phyloP scores from a whole-genome alignment of 2,888 invertebrate genomes.

The Caenorhabditis doughertyi region DNA sequence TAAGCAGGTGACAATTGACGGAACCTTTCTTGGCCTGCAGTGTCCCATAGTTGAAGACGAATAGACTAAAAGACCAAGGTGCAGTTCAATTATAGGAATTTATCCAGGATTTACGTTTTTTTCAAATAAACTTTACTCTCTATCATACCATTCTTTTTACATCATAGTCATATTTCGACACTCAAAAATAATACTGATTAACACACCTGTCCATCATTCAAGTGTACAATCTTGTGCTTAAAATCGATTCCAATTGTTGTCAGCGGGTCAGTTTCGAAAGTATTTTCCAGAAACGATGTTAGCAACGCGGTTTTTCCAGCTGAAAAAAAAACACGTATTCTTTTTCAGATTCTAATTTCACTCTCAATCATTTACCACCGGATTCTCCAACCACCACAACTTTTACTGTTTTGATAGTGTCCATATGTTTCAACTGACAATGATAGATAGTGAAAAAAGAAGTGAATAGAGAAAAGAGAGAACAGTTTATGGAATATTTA shows the following conservation, averaged over 20 bases:
- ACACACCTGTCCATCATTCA: slow-evolving; percentile 67
- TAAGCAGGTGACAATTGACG: slow-evolving; percentile 72
- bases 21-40: slow-evolving; percentile 73
- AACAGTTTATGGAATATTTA: slow-evolving; percentile 52
- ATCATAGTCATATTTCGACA: too few relatives aligned
- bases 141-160: too few relatives aligned
- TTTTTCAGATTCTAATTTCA: not conserved
- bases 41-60: slow-evolving; percentile 74
- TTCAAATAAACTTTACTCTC: too few relatives aligned
- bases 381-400: slow-evolving; percentile 72
- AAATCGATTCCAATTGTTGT: slow-evolving; percentile 75
- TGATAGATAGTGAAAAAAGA: not conserved
- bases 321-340: too few relatives aligned
- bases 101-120: not conserved
- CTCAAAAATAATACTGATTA: not conserved
- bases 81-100: too few relatives aligned
- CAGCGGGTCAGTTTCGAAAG: slow-evolving; percentile 65
- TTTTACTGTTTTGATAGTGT: slow-evolving; percentile 66
- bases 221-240: slow-evolving; percentile 67
- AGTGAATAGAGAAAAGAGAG: slow-evolving; percentile 18
- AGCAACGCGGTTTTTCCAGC: slow-evolving; percentile 73
- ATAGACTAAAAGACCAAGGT: slow-evolving; percentile 69
- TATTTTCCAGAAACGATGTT: slow-evolving; percentile 66
- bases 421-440: slow-evolving; percentile 22
- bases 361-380: slow-evolving; percentile 43